These are phyloP conservation scores for Drosophila quinaria DNA, from an alignment of 2,888 invertebrate genomes.

Conservation along the genomic window DNA sequence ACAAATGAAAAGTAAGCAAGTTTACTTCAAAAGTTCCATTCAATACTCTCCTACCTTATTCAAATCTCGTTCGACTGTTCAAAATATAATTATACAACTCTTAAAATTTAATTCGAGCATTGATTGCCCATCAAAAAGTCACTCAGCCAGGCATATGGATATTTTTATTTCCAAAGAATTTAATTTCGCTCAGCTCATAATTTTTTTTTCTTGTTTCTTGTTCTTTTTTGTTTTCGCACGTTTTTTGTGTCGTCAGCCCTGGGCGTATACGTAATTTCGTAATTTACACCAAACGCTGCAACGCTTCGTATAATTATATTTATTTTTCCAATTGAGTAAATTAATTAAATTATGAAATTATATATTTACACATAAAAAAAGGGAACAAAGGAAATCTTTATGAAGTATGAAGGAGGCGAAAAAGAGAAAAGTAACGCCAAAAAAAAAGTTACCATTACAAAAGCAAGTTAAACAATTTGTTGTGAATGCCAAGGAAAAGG, in stretches of 20 bases:
- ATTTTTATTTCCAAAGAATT: neutral
- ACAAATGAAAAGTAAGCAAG: too few relatives aligned
- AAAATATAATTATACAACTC: neutral
- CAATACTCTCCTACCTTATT: neutral
- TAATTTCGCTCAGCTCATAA: conserved; percentile 13
- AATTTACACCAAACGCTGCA: conserved; percentile 16
- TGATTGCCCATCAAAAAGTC: conserved; percentile 1
- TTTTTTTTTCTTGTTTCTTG: neutral
- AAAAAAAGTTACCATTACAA: conserved; percentile 3
- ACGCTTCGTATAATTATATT: conserved; percentile 17
- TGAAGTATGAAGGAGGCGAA: neutral
- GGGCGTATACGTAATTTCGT: conserved; percentile 23
- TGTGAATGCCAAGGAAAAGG: conserved; percentile 4
- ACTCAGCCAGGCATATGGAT: neutral
- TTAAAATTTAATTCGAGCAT: conserved; percentile 1
- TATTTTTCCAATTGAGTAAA: conserved; percentile 20
- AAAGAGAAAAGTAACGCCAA: neutral
- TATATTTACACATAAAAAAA: neutral
- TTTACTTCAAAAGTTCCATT: neutral
- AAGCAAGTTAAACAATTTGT: neutral
- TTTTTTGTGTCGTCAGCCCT: neutral
- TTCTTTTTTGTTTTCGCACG: neutral
- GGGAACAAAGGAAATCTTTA: neutral
- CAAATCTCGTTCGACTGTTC: neutral
- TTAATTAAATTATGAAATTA: conserved; percentile 19